Percentiles rank a stretch among this genome's conserved stretches.
Conservation (phyloP, 37 sponge, comb jelly and placozoan genomes). For the Oscarella lobularis region DNA sequence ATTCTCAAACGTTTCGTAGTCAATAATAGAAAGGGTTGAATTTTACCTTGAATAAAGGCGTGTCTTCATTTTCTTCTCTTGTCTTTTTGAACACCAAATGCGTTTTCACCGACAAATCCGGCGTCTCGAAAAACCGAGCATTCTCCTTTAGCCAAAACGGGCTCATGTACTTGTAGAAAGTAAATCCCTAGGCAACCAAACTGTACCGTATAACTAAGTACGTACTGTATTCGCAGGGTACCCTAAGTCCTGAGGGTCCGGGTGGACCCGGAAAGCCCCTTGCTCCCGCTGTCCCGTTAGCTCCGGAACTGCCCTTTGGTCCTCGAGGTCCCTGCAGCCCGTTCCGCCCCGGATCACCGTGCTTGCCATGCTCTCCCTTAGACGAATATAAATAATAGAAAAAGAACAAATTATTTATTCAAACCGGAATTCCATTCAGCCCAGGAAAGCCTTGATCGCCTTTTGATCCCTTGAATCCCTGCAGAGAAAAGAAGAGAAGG, state of each 20-base stretch:
- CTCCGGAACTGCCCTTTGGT: neutral
- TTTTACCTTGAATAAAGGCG: too few relatives aligned
- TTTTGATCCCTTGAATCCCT: too few relatives aligned
- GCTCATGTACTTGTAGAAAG: neutral
- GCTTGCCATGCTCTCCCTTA: neutral
- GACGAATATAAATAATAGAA: too few relatives aligned
- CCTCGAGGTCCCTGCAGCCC: neutral
- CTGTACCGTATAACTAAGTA: too few relatives aligned
- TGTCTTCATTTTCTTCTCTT: too few relatives aligned
- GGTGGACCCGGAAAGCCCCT: neutral
- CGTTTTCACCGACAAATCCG: neutral
- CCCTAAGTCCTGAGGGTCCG: neutral
- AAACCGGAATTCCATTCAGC: too few relatives aligned
- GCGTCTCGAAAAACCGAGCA: neutral
- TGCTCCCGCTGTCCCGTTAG: neutral
- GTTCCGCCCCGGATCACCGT: neutral
- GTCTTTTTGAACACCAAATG: neutral
- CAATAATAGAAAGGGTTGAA: too few relatives aligned
- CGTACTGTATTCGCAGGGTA: too few relatives aligned
- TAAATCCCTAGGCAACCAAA: neutral
- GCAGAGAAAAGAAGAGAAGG: too few relatives aligned
- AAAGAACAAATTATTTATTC: too few relatives aligned
- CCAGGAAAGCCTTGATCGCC: too few relatives aligned
- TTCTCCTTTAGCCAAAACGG: neutral
- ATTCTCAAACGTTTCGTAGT: neutral